phyloP scores from a whole-genome alignment of 2,797 vertebrate genomes.

The Syngnathus rostellatus region DNA sequence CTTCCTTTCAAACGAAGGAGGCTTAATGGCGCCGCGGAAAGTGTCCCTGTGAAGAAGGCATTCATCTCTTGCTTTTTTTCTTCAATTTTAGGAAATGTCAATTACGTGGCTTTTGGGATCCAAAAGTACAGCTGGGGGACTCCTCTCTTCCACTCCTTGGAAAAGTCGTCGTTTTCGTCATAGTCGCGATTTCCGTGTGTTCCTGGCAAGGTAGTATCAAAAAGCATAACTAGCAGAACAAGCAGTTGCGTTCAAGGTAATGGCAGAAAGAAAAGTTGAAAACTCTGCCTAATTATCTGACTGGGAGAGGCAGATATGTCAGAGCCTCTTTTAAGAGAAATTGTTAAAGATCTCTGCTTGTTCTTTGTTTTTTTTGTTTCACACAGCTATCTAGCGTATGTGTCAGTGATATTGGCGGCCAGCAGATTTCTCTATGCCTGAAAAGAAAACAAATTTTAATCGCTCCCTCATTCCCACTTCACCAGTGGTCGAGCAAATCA shows the following conservation, averaged over 20 bases:
- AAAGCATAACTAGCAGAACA: too few relatives aligned
- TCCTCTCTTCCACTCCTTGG: neutral
- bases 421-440: slow-evolving; percentile 31
- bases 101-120: slow-evolving; percentile 36
- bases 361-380: neutral
- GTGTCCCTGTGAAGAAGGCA: slow-evolving; percentile 61
- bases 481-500: slow-evolving; percentile 59
- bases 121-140: neutral
- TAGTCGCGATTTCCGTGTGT: neutral
- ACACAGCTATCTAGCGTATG: neutral
- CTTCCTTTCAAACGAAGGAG: slow-evolving; percentile 70
- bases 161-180: neutral
- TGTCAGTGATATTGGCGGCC: slow-evolving; percentile 14
- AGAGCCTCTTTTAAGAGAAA: neutral
- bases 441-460: slow-evolving; percentile 31
- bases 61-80: slow-evolving; percentile 69
- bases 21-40: slow-evolving; percentile 69
- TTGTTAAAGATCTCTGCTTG: too few relatives aligned
- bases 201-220: neutral
- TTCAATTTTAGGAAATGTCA: slow-evolving; percentile 68
- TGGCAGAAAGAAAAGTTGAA: too few relatives aligned
- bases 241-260: too few relatives aligned
- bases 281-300: neutral
- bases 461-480: slow-evolving; percentile 50
- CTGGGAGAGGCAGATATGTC: neutral